Base-by-base conservation (phyloP, 2,797 vertebrate genomes). In the Hippoglossus hippoglossus region DNA sequence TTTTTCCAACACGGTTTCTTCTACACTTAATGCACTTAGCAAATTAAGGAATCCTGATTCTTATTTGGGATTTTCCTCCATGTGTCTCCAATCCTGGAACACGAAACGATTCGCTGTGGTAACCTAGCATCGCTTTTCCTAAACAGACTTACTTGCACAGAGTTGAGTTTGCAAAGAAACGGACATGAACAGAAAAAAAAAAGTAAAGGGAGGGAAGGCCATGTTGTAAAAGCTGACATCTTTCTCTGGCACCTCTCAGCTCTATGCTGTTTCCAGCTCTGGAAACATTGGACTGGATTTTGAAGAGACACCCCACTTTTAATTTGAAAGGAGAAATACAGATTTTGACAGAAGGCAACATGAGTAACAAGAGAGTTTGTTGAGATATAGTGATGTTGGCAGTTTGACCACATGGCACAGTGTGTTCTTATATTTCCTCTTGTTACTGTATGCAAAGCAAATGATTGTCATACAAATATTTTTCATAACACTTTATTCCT, bases 51-150 rank as follows among this genome's bases (percentile, higher is more conserved):
- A 67, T 55, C 72, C 73, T 86, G 73, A 84, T 83, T 83, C 62
- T 71, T 63, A 79, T 86, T 85, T 82, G 59, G 80, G 50, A 85
- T 67, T 91, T 92, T 89, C 81, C 77, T 85, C 75, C 49, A 49
- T 50, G 69, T 75, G 68, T 75, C 75, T 84, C 83, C 69, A 89
- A 84, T 41, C 65, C 75, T 82, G 88, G 90, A 90, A 78, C 77
- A 55, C 44, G 44, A 75, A 74, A 49, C 13, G 13, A 66, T 82
- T 91, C 85, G 58, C 89, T 82, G 82, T 90, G 82, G 92, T 80
- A 91, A 93, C 92, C 69, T 13, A 62, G 60, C 67, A 77, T 80
- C 64, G 31, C 87, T 93, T 93, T 59, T 92, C 91, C 89, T 49
- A 94, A 94, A 94, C 88, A 92, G 63, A 69, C 57, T 67, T 18